phyloP scores from a whole-genome alignment of 2,113 vertebrate genomes.

The Takifugu flavidus region DNA sequence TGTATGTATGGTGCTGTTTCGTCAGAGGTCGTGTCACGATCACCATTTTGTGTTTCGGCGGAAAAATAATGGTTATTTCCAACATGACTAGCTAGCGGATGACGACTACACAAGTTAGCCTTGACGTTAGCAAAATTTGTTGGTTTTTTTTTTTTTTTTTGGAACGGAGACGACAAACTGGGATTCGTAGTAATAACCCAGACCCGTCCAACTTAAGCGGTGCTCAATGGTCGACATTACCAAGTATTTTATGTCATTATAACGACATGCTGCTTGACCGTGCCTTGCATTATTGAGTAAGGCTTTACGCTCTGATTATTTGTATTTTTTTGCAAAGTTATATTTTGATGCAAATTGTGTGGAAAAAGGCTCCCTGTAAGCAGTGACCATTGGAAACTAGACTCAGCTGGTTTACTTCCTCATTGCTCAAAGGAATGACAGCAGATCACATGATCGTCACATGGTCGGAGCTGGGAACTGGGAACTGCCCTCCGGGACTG shows the following conservation, averaged over 20 bases:
- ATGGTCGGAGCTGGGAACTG: conserved; percentile 54
- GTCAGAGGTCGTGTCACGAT: not conserved
- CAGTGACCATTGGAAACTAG: not conserved
- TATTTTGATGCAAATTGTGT: not conserved
- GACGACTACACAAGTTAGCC: conserved; percentile 43
- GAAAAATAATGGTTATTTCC: not conserved
- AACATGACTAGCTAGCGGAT: conserved; percentile 31
- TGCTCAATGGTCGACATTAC: fast-evolving
- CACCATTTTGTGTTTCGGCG: too few species aligned
- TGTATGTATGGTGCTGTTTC: not conserved
- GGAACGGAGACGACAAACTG: too few species aligned
- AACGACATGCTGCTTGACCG: not conserved
- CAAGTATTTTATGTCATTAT: not conserved
- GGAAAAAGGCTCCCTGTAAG: not conserved
- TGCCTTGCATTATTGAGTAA: not conserved
- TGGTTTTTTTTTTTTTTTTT: too few species aligned
- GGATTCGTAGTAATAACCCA: fast-evolving
- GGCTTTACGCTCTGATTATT: not conserved
- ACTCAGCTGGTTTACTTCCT: conserved; percentile 57
- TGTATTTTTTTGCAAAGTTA: not conserved
- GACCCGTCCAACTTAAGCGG: not conserved
- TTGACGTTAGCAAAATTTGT: conserved; percentile 18
- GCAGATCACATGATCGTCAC: conserved; percentile 69
- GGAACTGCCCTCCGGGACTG: conserved; percentile 1
- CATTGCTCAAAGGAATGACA: conserved; percentile 44